Base-by-base conservation (phyloP, 1,140 invertebrate species). In the Potamilus streckersoni region DNA sequence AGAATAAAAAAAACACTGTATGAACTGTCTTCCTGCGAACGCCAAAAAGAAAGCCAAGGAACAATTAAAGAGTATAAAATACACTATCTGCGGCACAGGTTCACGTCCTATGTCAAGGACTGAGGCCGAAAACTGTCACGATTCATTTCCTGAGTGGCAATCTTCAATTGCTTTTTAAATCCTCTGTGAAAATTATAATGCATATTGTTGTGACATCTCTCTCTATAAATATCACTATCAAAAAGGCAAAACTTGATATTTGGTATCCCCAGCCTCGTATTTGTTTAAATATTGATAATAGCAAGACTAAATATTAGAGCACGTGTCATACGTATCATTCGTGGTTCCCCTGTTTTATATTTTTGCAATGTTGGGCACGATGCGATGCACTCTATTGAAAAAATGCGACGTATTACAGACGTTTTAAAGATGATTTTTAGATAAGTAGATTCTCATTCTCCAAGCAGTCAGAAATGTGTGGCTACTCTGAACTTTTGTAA, bases 221-320 rank as follows among this genome's bases (percentile, higher is more conserved):
- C 96, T 60, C 97, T 96, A 89, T 96, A 97, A 2, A 92, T 96
- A 0, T 66, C 95, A 94, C 0, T 94, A 75, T 93, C 98, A 56
- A 79, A 87, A 87, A 96, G 98, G 92, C 98, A 8, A 95, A 97
- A 84, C 91, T 91, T 23, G 87, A 88, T 63, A 85, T 90, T 76
- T 75, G 91, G 6, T 82, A 91, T 13, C 74, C 87, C 11, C 71
- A 81, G 14, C 76, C 76, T 11, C 89, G 90, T 49, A 88, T 90
- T 64, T 81, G 68, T 61, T 66, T 81, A 60, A 74, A 76, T n/a
- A 79, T 59, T 16, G 20, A 38, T 19, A 27, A 67, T 68, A 11
- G 2, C 20, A 69, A 31, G 23, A 15, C 15, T 15, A 60, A 20
- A 65, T 38, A 14, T 19, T 49, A 31, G 23, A 16, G 16, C 6